Evolutionary conservation across 2,113 vertebrate species (phyloP).

Genomic region (Rousettus leschenaultii): DNA sequence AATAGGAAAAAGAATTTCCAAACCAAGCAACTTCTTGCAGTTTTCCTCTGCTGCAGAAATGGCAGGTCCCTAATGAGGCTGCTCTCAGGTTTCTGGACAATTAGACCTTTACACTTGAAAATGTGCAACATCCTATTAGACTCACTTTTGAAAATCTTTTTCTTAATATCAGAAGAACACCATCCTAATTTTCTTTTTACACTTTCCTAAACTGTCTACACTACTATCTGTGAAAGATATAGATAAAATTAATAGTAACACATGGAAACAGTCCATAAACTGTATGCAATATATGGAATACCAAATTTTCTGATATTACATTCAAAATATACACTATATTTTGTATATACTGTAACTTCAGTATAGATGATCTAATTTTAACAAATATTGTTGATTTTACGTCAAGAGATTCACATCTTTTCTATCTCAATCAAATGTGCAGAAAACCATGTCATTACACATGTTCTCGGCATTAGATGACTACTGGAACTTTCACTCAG

Average conservation of each 20-base stretch:
- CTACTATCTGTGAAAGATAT: not conserved
- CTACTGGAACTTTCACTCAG: constrained; percentile 36
- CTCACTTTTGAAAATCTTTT: not conserved
- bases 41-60: not conserved
- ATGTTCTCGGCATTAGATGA: constrained; percentile 16
- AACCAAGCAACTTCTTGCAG: not conserved
- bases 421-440: not conserved
- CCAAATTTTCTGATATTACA: not conserved
- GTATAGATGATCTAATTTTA: not conserved
- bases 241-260: not conserved
- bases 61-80: rapidly evolving
- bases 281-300: not conserved
- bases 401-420: not conserved
- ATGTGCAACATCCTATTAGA: not conserved
- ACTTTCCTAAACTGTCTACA: not conserved
- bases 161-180: not conserved
- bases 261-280: not conserved
- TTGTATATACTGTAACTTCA: not conserved
- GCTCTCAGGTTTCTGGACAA: not conserved
- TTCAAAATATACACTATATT: not conserved
- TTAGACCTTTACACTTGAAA: not conserved
- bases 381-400: not conserved
- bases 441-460: not conserved
- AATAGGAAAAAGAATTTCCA: not conserved
- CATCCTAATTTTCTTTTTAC: not conserved